Conservation (phyloP, 2,113 vertebrate species). For the Camelus dromedarius region DNA sequence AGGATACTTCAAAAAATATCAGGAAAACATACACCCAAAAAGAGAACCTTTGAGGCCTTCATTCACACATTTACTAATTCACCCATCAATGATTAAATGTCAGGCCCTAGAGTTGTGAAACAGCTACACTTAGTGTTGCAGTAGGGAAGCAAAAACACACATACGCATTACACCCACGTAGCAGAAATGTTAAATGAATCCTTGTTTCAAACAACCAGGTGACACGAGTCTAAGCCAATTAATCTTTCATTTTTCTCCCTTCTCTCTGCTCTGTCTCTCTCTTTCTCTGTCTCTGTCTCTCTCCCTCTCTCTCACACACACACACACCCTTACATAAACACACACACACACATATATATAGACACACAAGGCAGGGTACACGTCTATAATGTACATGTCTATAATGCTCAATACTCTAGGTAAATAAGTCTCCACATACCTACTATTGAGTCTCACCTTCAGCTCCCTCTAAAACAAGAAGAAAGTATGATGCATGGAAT, state of each 20-base stretch:
- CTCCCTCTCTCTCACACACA: background rate
- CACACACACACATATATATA: background rate
- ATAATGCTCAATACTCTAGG: background rate
- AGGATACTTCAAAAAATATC: constrained; percentile 29
- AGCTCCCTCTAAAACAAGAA: background rate
- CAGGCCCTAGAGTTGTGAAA: background rate
- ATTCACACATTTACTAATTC: background rate
- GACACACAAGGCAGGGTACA: background rate
- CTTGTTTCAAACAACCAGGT: background rate
- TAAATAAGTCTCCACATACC: background rate
- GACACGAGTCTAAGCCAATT: background rate
- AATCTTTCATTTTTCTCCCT: background rate
- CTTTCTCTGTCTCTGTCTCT: background rate
- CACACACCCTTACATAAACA: background rate
- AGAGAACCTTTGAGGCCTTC: background rate
- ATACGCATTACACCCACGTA: background rate
- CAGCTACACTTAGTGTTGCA: background rate
- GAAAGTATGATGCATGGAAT: background rate
- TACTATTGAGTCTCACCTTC: background rate
- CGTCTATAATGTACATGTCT: background rate
- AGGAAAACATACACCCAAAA: background rate
- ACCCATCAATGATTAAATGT: background rate
- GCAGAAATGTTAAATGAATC: background rate
- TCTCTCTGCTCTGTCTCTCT: background rate
- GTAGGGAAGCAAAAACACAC: background rate